Base-by-base conservation (phyloP, 1,140 invertebrate genomes). In the Drosophila pruinosa region DNA sequence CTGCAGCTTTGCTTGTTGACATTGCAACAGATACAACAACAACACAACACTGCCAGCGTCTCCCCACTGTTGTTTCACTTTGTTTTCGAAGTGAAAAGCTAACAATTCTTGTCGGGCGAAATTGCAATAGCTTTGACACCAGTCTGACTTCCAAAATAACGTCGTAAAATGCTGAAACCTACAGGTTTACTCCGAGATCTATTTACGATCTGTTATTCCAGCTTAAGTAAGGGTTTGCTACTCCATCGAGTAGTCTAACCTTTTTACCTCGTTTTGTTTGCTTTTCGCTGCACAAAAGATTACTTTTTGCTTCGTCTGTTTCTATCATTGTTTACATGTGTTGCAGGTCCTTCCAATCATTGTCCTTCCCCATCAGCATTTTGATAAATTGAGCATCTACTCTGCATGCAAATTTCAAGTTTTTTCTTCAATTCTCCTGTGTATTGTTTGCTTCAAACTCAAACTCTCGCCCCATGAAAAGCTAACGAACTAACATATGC, bases 1-100 rank as follows among this genome's bases (percentile, higher is more conserved):
- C 31, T 62, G 34, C 22, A 48, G 59, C 41, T 48, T 54, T 64
- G 50, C 17, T 70, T 39, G 64, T 71, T 56, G 52, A 68, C 43
- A 21, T 47, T 64, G 67, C 67, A 70, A 28, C n/a, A 53, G 28
- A 63, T 45, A 69, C 48, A 54, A 38, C 45, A 68, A 14, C 8
- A 52, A 17, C 28, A 31, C 10, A 28, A 17, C 34, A 68, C 14
- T 22, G 8, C 24, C 17, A 38, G 8, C 48, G 52, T 69, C 26
- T 53, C 28, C 15, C 8, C 4, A 12, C n/a, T 41, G 36, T 43
- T 61, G 47, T 14, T 53, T 31, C 2, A 34, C 7, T 70, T 54
- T 64, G 6, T 14, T 70, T 64, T 31, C 19, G 24, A 3, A 38
- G 21, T 47, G 48, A 10, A 62, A 62, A 38, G 26, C 15, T 48